Percentiles rank a stretch among this genome's conserved stretches.
These are phyloP conservation scores for Sphaeridia pumilis DNA, from an alignment of 2,888 invertebrate species.

Conservation along the genomic window DNA sequence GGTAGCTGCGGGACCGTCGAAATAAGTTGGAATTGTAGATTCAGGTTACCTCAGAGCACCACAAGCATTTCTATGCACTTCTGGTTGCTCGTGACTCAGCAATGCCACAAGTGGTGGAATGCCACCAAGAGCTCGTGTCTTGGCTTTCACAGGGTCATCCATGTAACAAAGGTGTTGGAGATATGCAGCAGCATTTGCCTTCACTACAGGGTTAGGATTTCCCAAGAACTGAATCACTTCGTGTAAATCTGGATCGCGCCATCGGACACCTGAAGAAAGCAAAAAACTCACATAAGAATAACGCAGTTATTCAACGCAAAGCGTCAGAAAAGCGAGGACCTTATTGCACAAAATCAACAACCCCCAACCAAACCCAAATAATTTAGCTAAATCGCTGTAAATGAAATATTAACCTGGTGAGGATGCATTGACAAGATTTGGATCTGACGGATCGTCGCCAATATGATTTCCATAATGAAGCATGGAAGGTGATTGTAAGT, in stretches of 20 bases:
- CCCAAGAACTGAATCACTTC: slow-evolving; percentile 97
- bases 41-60: slow-evolving; percentile 64
- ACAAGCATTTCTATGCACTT: slow-evolving; percentile 93
- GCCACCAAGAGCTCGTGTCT: slow-evolving; percentile 90
- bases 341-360: no score
- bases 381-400: no score
- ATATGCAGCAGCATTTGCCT: slow-evolving; percentile 97
- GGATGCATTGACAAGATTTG: slow-evolving; percentile 20
- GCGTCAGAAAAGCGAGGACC: no score
- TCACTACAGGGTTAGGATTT: slow-evolving; percentile 87
- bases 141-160: slow-evolving; percentile 96
- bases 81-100: slow-evolving; percentile 80
- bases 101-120: slow-evolving; percentile 88
- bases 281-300: no score
- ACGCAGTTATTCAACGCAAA: no score
- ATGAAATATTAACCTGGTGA: no score
- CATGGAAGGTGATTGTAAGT: slow-evolving; percentile 16
- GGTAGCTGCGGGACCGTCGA: no score
- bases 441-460: slow-evolving; percentile 12
- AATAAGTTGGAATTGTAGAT: no score
- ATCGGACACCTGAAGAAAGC: slow-evolving; percentile 52
- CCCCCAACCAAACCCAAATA: no score
- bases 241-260: slow-evolving; percentile 94
- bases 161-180: slow-evolving; percentile 96
- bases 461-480: slow-evolving; percentile 16